Evolutionary conservation across 2,113 vertebrate species (phyloP), one percentile per base, ranked within the genome.

Genomic region (Sapayoa aenigma): DNA sequence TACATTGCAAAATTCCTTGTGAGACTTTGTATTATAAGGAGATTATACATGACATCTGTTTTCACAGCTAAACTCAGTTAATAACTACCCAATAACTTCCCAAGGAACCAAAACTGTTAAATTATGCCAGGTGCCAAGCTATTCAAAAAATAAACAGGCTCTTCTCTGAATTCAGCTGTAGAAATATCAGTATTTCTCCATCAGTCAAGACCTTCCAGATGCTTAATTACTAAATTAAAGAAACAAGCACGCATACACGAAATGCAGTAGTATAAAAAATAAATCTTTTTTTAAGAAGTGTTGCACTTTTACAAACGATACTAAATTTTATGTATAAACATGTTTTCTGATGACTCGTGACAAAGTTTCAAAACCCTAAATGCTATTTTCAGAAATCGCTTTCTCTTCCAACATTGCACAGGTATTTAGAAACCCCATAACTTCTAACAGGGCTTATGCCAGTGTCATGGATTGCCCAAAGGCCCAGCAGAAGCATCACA

Each of bases 191-290:
- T 87, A 55, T 56, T 90, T 89, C 89, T 77, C 30, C 72, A 63
- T 91, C 65, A 85, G 47, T 74, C 59, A 85, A 85, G 67, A 63
- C 33, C 67, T 93, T 92, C 86, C 90, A 96, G 92, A 84, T 96
- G 92, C 66, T 81, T 95, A 78, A 96, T 95, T 94, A 84, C 73
- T 88, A 78, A 93, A 93, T 90, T 78, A 90, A 88, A 92, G 82
- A 87, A 84, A 42, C 41, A 71, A 88, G 55, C 27, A 28, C 9
- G 3, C 11, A 1, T 35, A 41, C 68, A 69, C 18, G 73, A 79
- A 91, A 73, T 49, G 69, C n/a, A 92, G 21, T 46, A 67, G 44
- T 78, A 91, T 23, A 65, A 77, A 59, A 59, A 52, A 71, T 21
- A 72, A 59, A 67, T 66, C 67, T 71, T 87, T 16, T 79, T 75